Base-by-base conservation (phyloP, 1,140 invertebrate genomes). In the Drosophila baimaii region DNA sequence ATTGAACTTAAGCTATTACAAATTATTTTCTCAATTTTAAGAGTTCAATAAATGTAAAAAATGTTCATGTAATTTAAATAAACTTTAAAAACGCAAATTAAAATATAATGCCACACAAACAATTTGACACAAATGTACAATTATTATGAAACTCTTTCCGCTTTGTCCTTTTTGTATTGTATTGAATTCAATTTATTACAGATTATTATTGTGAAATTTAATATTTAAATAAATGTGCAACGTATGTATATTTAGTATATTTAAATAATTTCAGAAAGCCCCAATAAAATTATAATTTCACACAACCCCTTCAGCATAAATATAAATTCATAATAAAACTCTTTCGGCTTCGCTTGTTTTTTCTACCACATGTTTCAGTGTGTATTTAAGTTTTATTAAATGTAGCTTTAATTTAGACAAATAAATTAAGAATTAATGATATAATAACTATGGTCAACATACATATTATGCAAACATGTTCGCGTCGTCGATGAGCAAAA, bases 351-450 rank as follows among this genome's bases (percentile, higher is more conserved):
- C 23, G 43, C 39, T 82, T 59, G 35, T 55, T 79, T 47, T 55
- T 57, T 66, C 44, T 66, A 56, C 37, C 78, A 83, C 61, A 66
- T 70, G 17, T 68, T 75, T 75, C 59, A 52, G 57, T 82, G 58
- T 82, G 52, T 84, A 39, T 79, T 59, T 82, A 72, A 57, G 54
- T 79, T 77, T 80, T 86, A 88, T 86, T 86, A 86, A 88, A 78
- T 70, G 70, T 86, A 86, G 75, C 66, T 86, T 86, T 86, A 86
- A 86, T 86, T 86, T 86, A 86, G 82, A 86, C 83, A 86, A 86
- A 86, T 86, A 86, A 86, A 86, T 86, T 86, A 86, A 88, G 75
- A 82, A 88, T 82, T 85, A 85, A 88, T 86, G 66, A 82, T 86
- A 88, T 88, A 86, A 88, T 88, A 86, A 79, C 82, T 86, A 86